phyloP scores from a whole-genome alignment of 2,888 invertebrate species.

The Anarsia innoxiella region DNA sequence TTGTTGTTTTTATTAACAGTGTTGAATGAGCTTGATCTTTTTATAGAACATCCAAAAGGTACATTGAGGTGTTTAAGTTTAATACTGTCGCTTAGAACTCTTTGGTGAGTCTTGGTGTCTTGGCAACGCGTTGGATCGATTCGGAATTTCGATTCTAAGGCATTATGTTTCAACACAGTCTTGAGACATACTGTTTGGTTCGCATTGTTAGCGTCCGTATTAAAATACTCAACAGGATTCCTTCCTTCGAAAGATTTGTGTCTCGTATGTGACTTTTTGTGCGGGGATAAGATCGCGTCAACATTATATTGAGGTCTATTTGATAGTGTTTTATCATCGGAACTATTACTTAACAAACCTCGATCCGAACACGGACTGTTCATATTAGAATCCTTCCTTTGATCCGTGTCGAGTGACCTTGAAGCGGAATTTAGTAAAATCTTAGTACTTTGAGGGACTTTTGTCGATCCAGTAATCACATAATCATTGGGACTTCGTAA shows the following conservation, averaged over 20 bases:
- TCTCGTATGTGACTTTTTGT: constrained; percentile 68
- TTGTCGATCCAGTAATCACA: constrained; percentile 62
- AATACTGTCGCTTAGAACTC: constrained; percentile 43
- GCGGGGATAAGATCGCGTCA: constrained; percentile 51
- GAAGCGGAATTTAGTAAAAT: constrained; percentile 53
- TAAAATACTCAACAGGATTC: constrained; percentile 48
- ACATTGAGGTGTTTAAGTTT: constrained; percentile 37
- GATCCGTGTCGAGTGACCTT: constrained; percentile 56
- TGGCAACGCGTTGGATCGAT: constrained; percentile 65
- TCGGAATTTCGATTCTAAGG: constrained; percentile 48
- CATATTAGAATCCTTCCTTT: constrained; percentile 49
- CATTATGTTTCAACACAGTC: constrained; percentile 62
- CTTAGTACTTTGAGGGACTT: constrained; percentile 47
- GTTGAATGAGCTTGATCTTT: constrained; percentile 80
- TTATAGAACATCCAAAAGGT: constrained; percentile 65
- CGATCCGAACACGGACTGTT: constrained; percentile 59
- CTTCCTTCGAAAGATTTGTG: constrained; percentile 72
- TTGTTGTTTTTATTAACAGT: constrained; percentile 68
- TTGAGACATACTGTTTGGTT: constrained; percentile 53
- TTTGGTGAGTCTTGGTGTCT: constrained; percentile 51
- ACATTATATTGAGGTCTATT: constrained; percentile 57
- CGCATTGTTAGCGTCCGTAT: constrained; percentile 54
- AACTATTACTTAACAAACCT: constrained; percentile 55
- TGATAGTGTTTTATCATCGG: constrained; percentile 64
- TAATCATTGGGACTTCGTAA: constrained; percentile 64